Conservation (phyloP, 92 coral and sea anemone genomes). For the Phenganax subtilis region DNA sequence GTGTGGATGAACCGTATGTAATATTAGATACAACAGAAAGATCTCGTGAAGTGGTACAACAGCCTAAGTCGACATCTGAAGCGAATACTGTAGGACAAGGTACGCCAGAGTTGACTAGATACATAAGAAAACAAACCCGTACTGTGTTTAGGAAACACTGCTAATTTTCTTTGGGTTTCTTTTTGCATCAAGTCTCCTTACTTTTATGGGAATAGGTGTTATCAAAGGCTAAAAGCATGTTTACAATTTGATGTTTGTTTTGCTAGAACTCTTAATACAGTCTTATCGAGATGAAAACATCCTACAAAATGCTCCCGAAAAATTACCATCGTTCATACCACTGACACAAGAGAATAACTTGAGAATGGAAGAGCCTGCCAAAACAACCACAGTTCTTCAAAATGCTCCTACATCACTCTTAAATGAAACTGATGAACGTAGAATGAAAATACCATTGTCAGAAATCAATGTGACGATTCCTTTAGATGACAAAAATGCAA, state of each 20-base stretch:
- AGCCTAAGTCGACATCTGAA: not conserved
- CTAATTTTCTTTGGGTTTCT: too few relatives aligned
- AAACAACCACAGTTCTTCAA: not conserved
- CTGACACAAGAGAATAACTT: conserved; percentile 2
- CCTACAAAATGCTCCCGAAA: conserved; percentile 7
- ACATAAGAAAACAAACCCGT: not conserved
- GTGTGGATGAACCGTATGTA: conserved; percentile 4
- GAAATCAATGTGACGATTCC: conserved; percentile 26
- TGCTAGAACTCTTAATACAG: not conserved
- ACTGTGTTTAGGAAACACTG: too few relatives aligned
- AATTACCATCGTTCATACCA: conserved; percentile 20
- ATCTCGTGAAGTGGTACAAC: conserved; percentile 1
- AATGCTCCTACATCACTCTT: not conserved
- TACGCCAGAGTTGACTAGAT: not conserved
- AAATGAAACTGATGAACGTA: not conserved
- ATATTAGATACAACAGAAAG: conserved; percentile 14
- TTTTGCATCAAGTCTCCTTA: too few relatives aligned
- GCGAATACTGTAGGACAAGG: not conserved
- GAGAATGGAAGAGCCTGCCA: not conserved
- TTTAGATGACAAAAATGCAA: not conserved
- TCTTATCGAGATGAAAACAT: not conserved
- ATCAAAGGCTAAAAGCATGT: too few relatives aligned
- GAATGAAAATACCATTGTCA: not conserved
- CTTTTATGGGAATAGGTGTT: too few relatives aligned
- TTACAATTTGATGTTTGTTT: not conserved